Evolutionary conservation across 2,888 invertebrate species (phyloP), one percentile per base, ranked within the genome.

Genomic region (Stomorhina lunata): DNA sequence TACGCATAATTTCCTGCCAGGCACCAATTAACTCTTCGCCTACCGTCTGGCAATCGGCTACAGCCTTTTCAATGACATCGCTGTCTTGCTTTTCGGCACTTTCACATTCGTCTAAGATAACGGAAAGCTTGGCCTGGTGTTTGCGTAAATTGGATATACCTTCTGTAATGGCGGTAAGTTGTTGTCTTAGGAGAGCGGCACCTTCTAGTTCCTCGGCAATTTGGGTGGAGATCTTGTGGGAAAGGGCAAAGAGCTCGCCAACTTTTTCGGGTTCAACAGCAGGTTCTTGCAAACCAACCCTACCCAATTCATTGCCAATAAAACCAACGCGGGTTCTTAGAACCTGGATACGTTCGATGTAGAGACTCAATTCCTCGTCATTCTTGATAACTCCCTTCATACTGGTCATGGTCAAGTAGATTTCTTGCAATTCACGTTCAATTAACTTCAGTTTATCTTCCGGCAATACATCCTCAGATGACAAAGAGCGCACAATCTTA

Each of bases 351-450:
- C 96, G 92, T 90, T 97, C 96, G 7, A 96, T 94, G 87, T 96
- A 96, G 5, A 96, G 92, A 85, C 95, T 94, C 0, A 97, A 92
- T 87, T 97, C 96, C 85, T 97, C 96, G 87, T 96, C 96, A 68
- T 94, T 96, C 88, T 95, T 96, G 53, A 97, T 94, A 0, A 96
- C 94, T 1, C 96, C 95, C 88, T 95, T 95, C 80, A 96, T 93
- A 83, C 93, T 93, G 29, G 95, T 94, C 80, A 96, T 92, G 15
- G 94, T 93, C 0, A 93, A 90, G 78, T 95, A 93, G 17, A 97
- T 92, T 88, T 96, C 96, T 87, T 94, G 93, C 12, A 97, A 90
- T 88, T 96, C 96, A 85, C 94, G 93, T 88, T 96, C 96, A 2
- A 97, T 92, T 34, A 95, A 92, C 55, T 93, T 92, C 0, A 97